phyloP scores from a whole-genome alignment of 2,888 invertebrate genomes.

The Serrognathus titanus region DNA sequence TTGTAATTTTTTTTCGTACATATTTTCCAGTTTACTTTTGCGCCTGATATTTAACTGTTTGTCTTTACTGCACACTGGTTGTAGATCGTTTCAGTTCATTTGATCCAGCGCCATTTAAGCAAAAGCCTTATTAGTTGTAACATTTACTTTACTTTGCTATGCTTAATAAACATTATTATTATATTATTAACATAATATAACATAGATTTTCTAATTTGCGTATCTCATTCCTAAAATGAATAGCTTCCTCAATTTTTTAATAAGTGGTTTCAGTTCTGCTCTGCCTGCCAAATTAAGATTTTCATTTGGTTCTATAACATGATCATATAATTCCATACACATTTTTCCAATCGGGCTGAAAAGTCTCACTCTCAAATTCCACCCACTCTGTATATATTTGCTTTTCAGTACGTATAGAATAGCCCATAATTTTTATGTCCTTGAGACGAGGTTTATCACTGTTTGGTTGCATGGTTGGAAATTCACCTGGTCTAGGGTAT shows the following conservation, averaged over 20 bases:
- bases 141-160: too few relatives aligned
- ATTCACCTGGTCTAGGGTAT: constrained; percentile 74
- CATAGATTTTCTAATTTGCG: too few relatives aligned
- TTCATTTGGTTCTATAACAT: constrained; percentile 66
- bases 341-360: constrained; percentile 65
- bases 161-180: too few relatives aligned
- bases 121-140: too few relatives aligned
- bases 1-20: too few relatives aligned
- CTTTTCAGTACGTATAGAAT: constrained; percentile 67
- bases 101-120: too few relatives aligned
- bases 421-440: constrained; percentile 84
- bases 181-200: too few relatives aligned
- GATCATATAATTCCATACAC: constrained; percentile 77
- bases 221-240: constrained; percentile 41
- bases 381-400: constrained; percentile 85
- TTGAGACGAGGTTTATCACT: constrained; percentile 75
- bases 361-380: constrained; percentile 60
- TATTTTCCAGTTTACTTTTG: too few relatives aligned
- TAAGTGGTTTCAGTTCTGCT: constrained; percentile 38
- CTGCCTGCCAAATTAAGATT: constrained; percentile 62
- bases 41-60: too few relatives aligned
- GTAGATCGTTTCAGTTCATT: too few relatives aligned
- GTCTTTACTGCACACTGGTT: too few relatives aligned
- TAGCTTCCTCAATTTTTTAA: constrained; percentile 36
- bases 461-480: constrained; percentile 62